Evolutionary conservation across 2,888 invertebrate species (phyloP).

Genomic region (Philopedon plagiatum): DNA sequence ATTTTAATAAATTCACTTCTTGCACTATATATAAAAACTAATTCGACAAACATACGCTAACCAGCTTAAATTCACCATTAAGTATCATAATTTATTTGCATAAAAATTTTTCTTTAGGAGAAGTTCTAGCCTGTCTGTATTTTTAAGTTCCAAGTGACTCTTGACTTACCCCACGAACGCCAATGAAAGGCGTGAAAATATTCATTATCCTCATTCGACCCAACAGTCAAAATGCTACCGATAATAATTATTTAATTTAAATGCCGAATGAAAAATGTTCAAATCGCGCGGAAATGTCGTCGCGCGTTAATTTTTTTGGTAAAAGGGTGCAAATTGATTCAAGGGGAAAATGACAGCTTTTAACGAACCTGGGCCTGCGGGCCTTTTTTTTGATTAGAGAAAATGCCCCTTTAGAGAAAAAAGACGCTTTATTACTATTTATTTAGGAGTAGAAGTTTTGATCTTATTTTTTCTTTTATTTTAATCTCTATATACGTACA

Average conservation of each 20-base stretch:
- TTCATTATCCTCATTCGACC: not conserved
- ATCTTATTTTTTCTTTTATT: too few species aligned
- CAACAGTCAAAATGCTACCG: not conserved
- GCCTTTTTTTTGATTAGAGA: not conserved
- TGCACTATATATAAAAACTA: too few species aligned
- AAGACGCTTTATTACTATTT: not conserved
- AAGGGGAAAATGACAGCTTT: not conserved
- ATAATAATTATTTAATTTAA: slow-evolving; percentile 3
- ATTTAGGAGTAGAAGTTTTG: too few species aligned
- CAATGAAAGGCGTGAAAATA: not conserved
- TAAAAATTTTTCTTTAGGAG: too few species aligned
- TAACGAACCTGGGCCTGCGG: not conserved
- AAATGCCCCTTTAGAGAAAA: not conserved
- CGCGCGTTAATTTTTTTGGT: not conserved
- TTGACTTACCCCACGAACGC: not conserved
- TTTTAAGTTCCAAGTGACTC: too few species aligned
- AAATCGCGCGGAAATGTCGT: slow-evolving; percentile 1
- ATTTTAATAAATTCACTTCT: too few species aligned
- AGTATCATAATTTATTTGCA: too few species aligned
- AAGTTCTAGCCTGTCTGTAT: too few species aligned
- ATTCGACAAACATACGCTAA: too few species aligned
- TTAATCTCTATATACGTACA: too few species aligned
- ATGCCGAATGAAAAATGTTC: slow-evolving; percentile 8
- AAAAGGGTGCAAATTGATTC: slow-evolving; percentile 15
- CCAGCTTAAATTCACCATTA: too few species aligned